Evolutionary conservation across 2,888 invertebrate species (phyloP), one percentile per base, ranked within the genome.

Genomic region (Brachypalpus laphriformis): DNA sequence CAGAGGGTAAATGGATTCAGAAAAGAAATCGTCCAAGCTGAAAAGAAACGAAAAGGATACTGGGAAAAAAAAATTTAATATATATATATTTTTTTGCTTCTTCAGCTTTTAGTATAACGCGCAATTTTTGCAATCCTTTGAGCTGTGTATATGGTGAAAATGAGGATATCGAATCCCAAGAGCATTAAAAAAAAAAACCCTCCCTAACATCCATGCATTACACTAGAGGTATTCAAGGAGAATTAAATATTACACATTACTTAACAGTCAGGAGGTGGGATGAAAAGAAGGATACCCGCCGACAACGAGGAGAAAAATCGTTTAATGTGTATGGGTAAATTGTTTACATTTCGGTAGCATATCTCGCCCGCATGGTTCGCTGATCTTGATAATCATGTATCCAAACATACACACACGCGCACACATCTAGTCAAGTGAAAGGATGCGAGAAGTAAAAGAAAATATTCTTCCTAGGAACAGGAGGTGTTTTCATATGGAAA

Each of bases 221-320:
- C 34, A 47, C 56, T 61, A 54, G 47, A 76, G 59, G 65, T 71
- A 81, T 85, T 76, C 81, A 81, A 76, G 76, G 54, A 66, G 81
- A 85, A 85, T 85, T 71, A 81, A 85, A 85, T 85, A 85, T 85
- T 85, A 80, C 71, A 71, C 75, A 70, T 63, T 70, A 83, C 72
- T 83, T 80, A 75, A 68, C 63, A 68, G 47, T 49, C 20, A 34
- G 37, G 40, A n/a, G 40, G 5, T 14, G 65, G 56, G 31, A 2
- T 42, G 22, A 6, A 9, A 71, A 59, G 37, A 47, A 47, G 59
- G 31, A 45, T 45, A 63, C 34, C 28, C 47, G 5, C 25, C 25
- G 49, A 54, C 42, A 74, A 74, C 22, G 45, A 68, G 22, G 34
- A 66, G 45, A 40, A 37, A 76, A 80, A 80, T 65, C 57, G 51